A percentile compares a stretch with the other conserved stretches of the same genome.
phyloP scores from a whole-genome alignment of 2,888 invertebrate genomes.

The Allacma fusca region DNA sequence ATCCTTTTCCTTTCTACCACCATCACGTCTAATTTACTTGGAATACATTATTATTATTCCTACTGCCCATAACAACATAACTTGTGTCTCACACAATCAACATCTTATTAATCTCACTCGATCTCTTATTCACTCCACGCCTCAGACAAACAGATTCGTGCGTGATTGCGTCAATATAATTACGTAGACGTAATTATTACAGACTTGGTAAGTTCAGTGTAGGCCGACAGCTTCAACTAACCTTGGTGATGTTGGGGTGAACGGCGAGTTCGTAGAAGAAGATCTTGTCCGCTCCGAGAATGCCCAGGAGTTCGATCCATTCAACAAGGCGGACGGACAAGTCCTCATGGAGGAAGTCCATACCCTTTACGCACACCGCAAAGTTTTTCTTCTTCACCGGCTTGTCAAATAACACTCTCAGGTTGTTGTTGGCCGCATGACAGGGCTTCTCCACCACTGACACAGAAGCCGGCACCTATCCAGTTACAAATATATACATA shows the following conservation, averaged over 20 bases:
- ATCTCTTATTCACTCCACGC: too few species aligned
- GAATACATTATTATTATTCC: not conserved
- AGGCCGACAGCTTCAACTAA: constrained; percentile 9
- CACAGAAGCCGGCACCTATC: constrained; percentile 79
- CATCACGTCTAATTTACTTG: too few species aligned
- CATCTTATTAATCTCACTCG: too few species aligned
- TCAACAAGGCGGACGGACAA: constrained; percentile 87
- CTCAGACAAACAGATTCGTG: too few species aligned
- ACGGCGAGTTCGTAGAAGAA: constrained; percentile 85
- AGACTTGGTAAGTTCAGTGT: too few species aligned
- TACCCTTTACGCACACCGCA: constrained; percentile 91
- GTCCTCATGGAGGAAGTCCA: constrained; percentile 92
- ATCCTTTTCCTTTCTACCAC: too few species aligned
- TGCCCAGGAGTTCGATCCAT: constrained; percentile 88
- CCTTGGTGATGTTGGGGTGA: constrained; percentile 91
- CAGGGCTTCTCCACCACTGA: constrained; percentile 85
- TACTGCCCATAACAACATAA: too few species aligned
- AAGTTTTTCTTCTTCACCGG: constrained; percentile 79
- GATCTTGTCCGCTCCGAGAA: constrained; percentile 89
- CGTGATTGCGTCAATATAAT: too few species aligned
- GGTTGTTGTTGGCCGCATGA: constrained; percentile 84
- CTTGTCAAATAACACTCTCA: constrained; percentile 81
- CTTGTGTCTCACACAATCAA: too few species aligned
- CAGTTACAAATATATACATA: not conserved
- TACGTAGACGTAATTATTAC: too few species aligned